These are phyloP conservation scores for Delphinapterus leucas DNA, from an alignment of 2,113 vertebrate genomes.

Conservation along the genomic window DNA sequence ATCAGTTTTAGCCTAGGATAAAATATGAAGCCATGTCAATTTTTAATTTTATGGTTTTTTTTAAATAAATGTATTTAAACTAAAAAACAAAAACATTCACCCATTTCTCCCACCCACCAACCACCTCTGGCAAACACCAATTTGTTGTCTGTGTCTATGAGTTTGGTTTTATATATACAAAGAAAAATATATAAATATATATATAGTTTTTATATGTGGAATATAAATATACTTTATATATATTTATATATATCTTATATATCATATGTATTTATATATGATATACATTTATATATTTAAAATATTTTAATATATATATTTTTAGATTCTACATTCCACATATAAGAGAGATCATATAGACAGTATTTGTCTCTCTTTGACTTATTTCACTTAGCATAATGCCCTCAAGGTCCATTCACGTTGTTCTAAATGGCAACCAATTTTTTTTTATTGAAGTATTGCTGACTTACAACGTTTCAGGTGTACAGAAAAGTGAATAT, in stretches of 20 bases:
- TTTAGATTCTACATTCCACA: neutral
- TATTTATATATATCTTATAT: neutral
- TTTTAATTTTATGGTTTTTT: neutral
- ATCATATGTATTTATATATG: neutral
- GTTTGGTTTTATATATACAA: neutral
- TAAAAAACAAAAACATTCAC: neutral
- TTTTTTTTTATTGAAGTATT: neutral
- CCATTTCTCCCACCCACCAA: neutral
- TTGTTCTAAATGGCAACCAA: neutral
- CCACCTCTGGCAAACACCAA: neutral
- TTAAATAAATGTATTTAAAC: neutral
- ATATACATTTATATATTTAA: too few relatives aligned
- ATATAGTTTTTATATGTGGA: neutral
- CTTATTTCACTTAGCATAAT: neutral
- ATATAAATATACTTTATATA: neutral
- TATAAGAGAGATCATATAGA: neutral
- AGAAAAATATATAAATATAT: neutral
- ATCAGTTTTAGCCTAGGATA: neutral
- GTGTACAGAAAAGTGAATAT: neutral
- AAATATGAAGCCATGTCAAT: neutral
- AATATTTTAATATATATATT: too few relatives aligned
- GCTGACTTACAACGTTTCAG: neutral
- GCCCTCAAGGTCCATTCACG: neutral
- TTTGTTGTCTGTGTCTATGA: neutral
- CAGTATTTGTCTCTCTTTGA: neutral